phyloP scores from a whole-genome alignment of 2,113 vertebrate species.

The Oceanites oceanicus region DNA sequence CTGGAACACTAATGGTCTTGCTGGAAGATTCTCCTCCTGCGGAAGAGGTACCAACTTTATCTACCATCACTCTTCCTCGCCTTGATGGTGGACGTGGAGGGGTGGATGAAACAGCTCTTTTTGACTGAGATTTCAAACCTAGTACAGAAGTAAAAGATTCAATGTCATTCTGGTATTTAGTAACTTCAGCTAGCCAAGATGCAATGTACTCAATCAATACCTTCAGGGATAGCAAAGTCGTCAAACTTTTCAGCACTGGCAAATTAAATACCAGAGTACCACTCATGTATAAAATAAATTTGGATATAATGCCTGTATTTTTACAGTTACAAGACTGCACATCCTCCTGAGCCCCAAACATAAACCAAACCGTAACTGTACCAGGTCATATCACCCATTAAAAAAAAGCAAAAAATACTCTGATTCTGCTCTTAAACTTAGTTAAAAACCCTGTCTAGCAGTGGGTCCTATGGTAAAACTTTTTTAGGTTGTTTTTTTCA shows the following conservation, averaged over 20 bases:
- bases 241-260: neutral
- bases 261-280: neutral
- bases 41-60: constrained; percentile 88
- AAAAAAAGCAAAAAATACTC: neutral
- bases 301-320: neutral
- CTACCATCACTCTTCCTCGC: constrained; percentile 89
- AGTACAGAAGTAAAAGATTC: neutral
- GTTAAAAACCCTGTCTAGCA: neutral
- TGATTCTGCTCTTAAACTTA: neutral
- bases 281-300: neutral
- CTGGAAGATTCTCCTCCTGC: constrained; percentile 85
- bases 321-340: neutral
- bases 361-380: neutral
- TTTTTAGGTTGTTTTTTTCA: neutral
- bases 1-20: constrained; percentile 96
- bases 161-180: neutral
- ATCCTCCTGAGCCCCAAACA: neutral
- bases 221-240: neutral
- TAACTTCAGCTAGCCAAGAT: neutral
- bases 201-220: neutral
- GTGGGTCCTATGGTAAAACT: accelerated
- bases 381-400: neutral
- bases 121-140: constrained; percentile 98
- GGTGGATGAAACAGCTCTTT: constrained; percentile 89
- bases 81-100: constrained; percentile 95